These are phyloP conservation scores for Alectoris magna DNA, from an alignment of 2,797 vertebrate species.

Conservation along the genomic window DNA sequence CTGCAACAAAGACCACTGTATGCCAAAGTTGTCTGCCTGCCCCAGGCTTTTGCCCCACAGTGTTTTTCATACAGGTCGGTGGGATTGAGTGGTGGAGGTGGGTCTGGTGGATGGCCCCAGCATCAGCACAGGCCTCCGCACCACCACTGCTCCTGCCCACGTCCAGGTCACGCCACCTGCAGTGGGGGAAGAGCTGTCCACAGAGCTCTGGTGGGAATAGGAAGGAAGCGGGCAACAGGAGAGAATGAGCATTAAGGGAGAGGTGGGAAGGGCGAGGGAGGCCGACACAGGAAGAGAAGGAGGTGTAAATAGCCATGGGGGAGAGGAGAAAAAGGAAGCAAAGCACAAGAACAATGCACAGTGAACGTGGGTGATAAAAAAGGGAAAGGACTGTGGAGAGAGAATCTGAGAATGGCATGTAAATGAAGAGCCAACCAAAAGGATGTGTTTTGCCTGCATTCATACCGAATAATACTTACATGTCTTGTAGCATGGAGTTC, in stretches of 20 bases:
- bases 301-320: background rate
- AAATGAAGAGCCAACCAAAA: background rate
- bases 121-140: fast-evolving
- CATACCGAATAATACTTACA: background rate
- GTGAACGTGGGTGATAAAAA: background rate
- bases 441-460: background rate
- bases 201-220: background rate
- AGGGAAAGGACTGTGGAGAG: background rate
- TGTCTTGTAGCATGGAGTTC: background rate
- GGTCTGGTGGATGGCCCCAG: background rate
- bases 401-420: background rate
- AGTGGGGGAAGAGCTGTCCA: background rate
- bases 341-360: background rate
- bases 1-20: background rate
- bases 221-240: background rate
- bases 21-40: background rate
- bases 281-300: background rate
- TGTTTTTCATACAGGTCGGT: background rate
- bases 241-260: background rate
- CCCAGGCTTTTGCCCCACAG: fast-evolving
- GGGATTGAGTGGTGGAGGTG: background rate
- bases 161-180: background rate
- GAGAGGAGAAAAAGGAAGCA: background rate
- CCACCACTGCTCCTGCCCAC: background rate
- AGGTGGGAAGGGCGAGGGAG: slow-evolving; percentile 23